Evolutionary conservation across 2,113 vertebrate genomes (phyloP).

Genomic region (Rhabdomys dilectus): DNA sequence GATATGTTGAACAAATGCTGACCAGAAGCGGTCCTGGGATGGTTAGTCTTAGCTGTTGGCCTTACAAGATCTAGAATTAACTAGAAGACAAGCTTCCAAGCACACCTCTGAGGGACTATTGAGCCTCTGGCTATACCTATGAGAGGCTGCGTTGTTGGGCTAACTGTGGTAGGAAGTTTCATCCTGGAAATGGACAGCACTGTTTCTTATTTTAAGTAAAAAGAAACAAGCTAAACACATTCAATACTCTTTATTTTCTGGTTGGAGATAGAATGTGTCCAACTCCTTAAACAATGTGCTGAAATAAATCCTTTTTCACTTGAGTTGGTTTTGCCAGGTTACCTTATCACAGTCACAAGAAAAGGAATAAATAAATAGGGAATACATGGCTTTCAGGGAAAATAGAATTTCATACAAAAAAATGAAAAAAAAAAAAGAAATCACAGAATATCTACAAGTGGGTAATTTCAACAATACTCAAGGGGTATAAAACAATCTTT

Average conservation of each 20-base stretch:
- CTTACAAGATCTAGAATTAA: no score
- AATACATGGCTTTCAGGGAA: constrained; percentile 27
- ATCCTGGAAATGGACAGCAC: neutral
- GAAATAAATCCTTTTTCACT: neutral
- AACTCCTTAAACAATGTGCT: neutral
- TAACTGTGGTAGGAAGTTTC: no score
- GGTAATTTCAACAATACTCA: neutral
- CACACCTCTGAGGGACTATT: neutral
- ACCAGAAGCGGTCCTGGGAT: neutral
- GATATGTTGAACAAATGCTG: neutral
- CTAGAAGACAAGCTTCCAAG: neutral
- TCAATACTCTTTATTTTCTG: neutral
- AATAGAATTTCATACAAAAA: constrained; percentile 29
- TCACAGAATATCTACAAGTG: neutral
- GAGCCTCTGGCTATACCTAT: no score
- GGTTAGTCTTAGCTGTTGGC: neutral
- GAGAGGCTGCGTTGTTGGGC: neutral
- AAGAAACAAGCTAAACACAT: no score
- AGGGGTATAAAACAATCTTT: neutral
- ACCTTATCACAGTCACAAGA: neutral
- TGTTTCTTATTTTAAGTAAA: neutral
- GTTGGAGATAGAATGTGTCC: neutral
- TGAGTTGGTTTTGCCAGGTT: neutral
- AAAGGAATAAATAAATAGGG: neutral
- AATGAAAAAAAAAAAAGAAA: constrained; percentile 8